Evolutionary conservation across 2,113 vertebrate species (phyloP).

Genomic region (Gobius niger): DNA sequence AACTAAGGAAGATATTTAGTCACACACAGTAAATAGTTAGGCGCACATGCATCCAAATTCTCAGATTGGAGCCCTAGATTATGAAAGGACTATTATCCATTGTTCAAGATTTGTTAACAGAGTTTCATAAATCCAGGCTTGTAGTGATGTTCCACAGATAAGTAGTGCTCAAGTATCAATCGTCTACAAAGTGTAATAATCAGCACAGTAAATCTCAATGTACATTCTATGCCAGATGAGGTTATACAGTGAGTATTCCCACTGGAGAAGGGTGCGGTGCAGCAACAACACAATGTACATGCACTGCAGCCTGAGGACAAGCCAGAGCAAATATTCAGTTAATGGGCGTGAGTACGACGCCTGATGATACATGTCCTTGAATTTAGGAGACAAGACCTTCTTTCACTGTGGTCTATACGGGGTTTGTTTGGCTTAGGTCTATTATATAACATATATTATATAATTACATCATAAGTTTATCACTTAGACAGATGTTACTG

Average conservation of each 20-base stretch:
- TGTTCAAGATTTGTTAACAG: too few relatives aligned
- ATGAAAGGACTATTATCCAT: too few relatives aligned
- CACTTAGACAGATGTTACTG: too few relatives aligned
- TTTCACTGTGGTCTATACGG: background rate
- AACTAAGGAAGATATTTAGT: too few relatives aligned
- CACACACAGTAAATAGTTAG: too few relatives aligned
- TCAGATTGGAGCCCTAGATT: too few relatives aligned
- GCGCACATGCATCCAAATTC: too few relatives aligned
- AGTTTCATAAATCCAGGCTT: too few relatives aligned
- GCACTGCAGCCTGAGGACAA: conserved; percentile 2
- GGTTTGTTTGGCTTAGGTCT: background rate
- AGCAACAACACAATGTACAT: conserved; percentile 7
- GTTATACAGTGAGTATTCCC: conserved; percentile 3
- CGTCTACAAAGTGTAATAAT: too few relatives aligned
- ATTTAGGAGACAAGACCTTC: conserved; percentile 5
- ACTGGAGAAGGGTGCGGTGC: background rate
- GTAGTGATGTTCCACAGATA: too few relatives aligned
- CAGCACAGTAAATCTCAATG: background rate
- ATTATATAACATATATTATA: background rate
- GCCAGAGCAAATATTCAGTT: conserved; percentile 10
- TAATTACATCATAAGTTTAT: background rate
- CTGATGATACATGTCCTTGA: conserved; percentile 9
- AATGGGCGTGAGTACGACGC: conserved; percentile 2
- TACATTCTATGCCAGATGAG: background rate
- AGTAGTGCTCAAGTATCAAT: too few relatives aligned